phyloP scores from a whole-genome alignment of 2,888 invertebrate genomes.

The Lithosia quadra region DNA sequence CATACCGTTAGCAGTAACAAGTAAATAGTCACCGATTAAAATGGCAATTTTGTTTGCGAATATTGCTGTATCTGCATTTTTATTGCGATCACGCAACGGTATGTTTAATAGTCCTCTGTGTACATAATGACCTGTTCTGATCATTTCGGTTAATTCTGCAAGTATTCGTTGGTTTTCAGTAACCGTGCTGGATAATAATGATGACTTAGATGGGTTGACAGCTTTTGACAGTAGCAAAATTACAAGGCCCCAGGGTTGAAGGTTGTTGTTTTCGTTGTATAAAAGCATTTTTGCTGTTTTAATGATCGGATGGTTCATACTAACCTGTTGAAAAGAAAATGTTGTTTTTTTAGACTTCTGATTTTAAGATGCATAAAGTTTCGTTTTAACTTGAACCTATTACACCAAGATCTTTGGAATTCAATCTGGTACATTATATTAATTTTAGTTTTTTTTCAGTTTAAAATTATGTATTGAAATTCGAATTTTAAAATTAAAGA shows the following conservation, averaged over 20 bases:
- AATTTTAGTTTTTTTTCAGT: no score
- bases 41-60: conserved; percentile 96
- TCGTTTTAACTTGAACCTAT: no score
- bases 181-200: conserved; percentile 86
- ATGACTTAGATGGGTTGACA: conserved; percentile 84
- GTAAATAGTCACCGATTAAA: conserved; percentile 94
- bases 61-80: conserved; percentile 90
- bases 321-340: conserved; percentile 81
- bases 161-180: conserved; percentile 83
- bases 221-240: conserved; percentile 94
- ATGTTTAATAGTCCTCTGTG: conserved; percentile 89
- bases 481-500: no score
- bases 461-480: no score
- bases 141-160: conserved; percentile 94
- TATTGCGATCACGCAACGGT: conserved; percentile 78
- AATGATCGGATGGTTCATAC: conserved; percentile 94
- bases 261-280: conserved; percentile 93
- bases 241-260: conserved; percentile 95
- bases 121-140: conserved; percentile 93
- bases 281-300: conserved; percentile 94
- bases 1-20: conserved; percentile 93
- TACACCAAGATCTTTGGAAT: no score
- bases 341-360: background rate
- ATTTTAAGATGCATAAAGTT: no score
- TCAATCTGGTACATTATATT: no score